Evolutionary conservation across 2,113 vertebrate species (phyloP), one percentile per base, ranked within the genome.

Genomic region (Upupa epops): DNA sequence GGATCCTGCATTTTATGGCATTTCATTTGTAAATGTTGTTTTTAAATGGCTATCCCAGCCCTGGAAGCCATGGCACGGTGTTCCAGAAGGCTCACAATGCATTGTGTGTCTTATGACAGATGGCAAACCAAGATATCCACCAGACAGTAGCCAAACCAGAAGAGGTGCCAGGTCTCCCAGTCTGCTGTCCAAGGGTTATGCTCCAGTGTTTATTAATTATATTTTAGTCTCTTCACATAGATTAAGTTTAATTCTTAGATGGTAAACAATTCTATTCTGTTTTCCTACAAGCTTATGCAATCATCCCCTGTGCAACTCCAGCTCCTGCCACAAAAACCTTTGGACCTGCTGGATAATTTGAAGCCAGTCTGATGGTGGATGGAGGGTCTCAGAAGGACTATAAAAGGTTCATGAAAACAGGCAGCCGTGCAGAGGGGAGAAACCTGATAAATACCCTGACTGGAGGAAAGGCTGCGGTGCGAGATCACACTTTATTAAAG

Each of bases 401-500:
- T 66, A 91, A 95, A 87, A 75, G 32, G 55, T 42, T 61, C 46
- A 17, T 29, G 59, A 76, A 86, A 95, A 93, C 0, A 85, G 55
- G 71, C 84, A 89, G 80, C 54, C 17, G 0, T 48, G 42, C 42
- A 46, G 54, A 72, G 66, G 74, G 82, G 46, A 91, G 71, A 91
- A 94, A 79, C 28, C 40, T 49, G 78, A 49, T 32, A 61, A 96
- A 94, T 36, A 45, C 25, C 60, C 74, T 51, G 87, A 40, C 16
- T 40, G 46, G 68, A 70, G 66, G 19, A 85, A 95, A 61, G 74
- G 66, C 74, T 84, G 54, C 0, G 0, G 40, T 34, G 59, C 11
- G 55, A 95, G 87, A 73, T 92, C 91, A 85, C 66, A 92, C 87
- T 55, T 90, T 66, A 80, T 51, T 92, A 85, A 87, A 91, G 82